Percentiles rank a stretch among this genome's conserved stretches.
phyloP scores from a whole-genome alignment of 2,797 vertebrate genomes.

The Echeneis naucrates region DNA sequence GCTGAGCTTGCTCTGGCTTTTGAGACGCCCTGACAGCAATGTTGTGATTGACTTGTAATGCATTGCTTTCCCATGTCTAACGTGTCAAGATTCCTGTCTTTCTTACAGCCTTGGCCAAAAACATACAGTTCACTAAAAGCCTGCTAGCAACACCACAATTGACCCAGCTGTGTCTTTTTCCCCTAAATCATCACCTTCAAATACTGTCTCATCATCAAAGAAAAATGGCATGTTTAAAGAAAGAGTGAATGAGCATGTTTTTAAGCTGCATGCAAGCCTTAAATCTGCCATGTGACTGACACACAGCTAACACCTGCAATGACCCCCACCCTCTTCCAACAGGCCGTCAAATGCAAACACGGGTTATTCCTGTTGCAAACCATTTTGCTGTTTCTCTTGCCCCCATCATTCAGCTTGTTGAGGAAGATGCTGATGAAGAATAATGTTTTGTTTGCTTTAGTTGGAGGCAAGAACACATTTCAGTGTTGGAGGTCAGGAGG shows the following conservation, averaged over 20 bases:
- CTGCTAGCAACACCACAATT: slow-evolving; percentile 26
- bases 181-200: slow-evolving; percentile 36
- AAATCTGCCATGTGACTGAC: slow-evolving; percentile 69
- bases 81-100: slow-evolving; percentile 26
- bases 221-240: slow-evolving; percentile 61
- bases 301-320: slow-evolving; percentile 57
- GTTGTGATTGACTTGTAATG: slow-evolving; percentile 26
- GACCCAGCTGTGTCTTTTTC: slow-evolving; percentile 10
- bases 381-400: slow-evolving; percentile 26
- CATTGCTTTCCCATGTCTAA: slow-evolving; percentile 36
- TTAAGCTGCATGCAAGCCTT: slow-evolving; percentile 54
- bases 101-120: slow-evolving; percentile 18
- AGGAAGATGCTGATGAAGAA: slow-evolving; percentile 80
- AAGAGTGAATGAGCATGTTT: slow-evolving; percentile 64
- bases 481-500: slow-evolving; percentile 76
- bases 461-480: slow-evolving; percentile 83
- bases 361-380: slow-evolving; percentile 4
- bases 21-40: slow-evolving; percentile 16
- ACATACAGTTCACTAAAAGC: slow-evolving; percentile 26
- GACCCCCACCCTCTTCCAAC: slow-evolving; percentile 12
- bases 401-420: slow-evolving; percentile 58
- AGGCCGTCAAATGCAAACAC: slow-evolving; percentile 22
- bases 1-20: slow-evolving; percentile 26
- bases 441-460: slow-evolving; percentile 86
- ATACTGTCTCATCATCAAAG: slow-evolving; percentile 38